phyloP scores from a whole-genome alignment of 2,888 invertebrate genomes.

The Heliconius ethilla region DNA sequence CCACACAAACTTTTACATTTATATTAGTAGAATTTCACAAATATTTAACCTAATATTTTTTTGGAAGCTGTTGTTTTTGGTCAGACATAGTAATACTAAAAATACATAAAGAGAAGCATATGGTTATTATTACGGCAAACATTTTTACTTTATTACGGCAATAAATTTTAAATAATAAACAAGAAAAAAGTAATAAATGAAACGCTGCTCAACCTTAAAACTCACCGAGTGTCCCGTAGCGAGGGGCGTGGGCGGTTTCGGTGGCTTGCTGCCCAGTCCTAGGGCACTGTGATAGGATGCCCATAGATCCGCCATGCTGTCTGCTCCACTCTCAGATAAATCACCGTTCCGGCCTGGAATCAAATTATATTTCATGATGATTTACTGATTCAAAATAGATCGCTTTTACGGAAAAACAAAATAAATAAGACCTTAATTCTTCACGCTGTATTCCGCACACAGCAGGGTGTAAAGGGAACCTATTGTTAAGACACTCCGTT shows the following conservation, averaged over 20 bases:
- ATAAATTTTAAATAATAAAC: neutral
- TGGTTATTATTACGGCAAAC: too few species aligned
- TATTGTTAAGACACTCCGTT: too few species aligned
- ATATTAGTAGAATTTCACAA: neutral
- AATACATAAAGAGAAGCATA: too few species aligned
- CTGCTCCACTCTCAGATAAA: constrained; percentile 83
- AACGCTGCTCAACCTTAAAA: constrained; percentile 81
- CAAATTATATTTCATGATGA: constrained; percentile 2
- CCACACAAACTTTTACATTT: neutral
- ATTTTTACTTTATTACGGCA: too few species aligned
- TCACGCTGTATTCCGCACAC: too few species aligned
- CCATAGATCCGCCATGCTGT: constrained; percentile 92
- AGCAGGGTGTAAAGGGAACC: too few species aligned
- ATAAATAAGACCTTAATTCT: too few species aligned
- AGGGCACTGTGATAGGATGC: constrained; percentile 91
- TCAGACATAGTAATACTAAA: too few species aligned
- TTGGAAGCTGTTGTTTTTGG: neutral
- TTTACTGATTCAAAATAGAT: neutral
- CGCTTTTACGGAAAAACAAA: too few species aligned
- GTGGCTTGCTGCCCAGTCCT: constrained; percentile 83
- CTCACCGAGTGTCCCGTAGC: constrained; percentile 86
- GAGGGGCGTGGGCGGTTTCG: constrained; percentile 77
- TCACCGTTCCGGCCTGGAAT: constrained; percentile 83
- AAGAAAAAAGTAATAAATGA: constrained; percentile 51
- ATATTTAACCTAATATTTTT: neutral